Evolutionary conservation across 2,113 vertebrate genomes (phyloP), one percentile per base, ranked within the genome.

Genomic region (Aptenodytes patagonicus): DNA sequence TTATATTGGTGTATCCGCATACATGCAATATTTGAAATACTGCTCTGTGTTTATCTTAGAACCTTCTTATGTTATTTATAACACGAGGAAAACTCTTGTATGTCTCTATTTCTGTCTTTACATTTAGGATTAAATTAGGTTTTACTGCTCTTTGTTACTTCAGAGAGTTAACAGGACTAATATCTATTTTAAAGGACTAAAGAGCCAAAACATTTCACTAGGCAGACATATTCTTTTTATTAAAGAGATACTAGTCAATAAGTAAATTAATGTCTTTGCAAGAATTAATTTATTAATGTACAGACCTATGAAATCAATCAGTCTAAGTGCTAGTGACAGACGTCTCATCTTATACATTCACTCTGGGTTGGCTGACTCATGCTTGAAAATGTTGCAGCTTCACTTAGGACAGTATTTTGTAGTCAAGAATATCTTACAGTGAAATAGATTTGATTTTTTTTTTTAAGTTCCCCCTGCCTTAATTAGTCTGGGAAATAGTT

Each of bases 321-420:
- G 16, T 29, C 38, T 7, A 51, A 46, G 32, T 69, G 22, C 26
- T 52, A 31, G 16, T 57, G 88, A 73, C 44, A 80, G 75, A 9
- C 2, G 11, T 65, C 32, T 8, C 8, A 1, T 25, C n/a, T 51
- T 6, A n/a, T 13, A 9, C 2, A 7, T 26, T 90, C 8, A 1
- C 19, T 65, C 21, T 81, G 20, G 13, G 34, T 34, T 89, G 49
- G 8, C 25, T 86, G 36, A 46, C 14, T 76, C 4, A 3, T 25
- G 18, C 29, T 57, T 73, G 36, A 54, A 89, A 86, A 70, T 29
- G 9, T 26, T 80, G 20, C 34, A 36, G 12, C 24, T 83, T 94
- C 24, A 22, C 20, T 68, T 95, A 21, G 49, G 47, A 57, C 15
- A 32, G 14, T 52, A 19, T 15, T 66, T 83, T 65, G 65, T 44